Evolutionary conservation across 2,113 vertebrate genomes (phyloP).

Genomic region (Hypomesus transpacificus): DNA sequence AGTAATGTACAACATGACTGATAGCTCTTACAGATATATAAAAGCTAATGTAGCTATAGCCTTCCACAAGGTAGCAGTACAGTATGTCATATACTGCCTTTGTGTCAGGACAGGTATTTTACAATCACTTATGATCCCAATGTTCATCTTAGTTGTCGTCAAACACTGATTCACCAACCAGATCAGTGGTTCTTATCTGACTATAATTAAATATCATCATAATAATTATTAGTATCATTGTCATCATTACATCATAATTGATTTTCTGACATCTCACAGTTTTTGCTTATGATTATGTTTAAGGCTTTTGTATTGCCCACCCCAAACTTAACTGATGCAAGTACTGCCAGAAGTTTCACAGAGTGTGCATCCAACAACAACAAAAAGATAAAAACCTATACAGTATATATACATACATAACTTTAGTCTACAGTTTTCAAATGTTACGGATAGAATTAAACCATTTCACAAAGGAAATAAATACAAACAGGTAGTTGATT

Average conservation of each 20-base stretch:
- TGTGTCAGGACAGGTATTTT: constrained; percentile 57
- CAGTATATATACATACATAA: constrained; percentile 76
- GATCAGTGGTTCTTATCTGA: constrained; percentile 6
- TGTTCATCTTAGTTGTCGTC: constrained; percentile 45
- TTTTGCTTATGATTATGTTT: constrained; percentile 52
- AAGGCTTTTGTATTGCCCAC: constrained; percentile 64
- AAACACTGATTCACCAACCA: constrained; percentile 21
- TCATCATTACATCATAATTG: background rate
- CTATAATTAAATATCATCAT: constrained; percentile 1
- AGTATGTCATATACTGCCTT: constrained; percentile 63
- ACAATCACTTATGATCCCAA: constrained; percentile 70
- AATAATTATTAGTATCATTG: background rate
- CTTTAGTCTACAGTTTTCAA: constrained; percentile 67
- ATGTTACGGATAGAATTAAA: constrained; percentile 67
- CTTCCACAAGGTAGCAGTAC: constrained; percentile 57
- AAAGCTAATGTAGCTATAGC: constrained; percentile 67
- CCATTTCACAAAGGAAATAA: constrained; percentile 72
- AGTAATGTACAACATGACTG: constrained; percentile 65
- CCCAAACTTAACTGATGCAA: constrained; percentile 56
- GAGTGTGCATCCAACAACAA: constrained; percentile 63
- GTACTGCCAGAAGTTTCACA: constrained; percentile 48
- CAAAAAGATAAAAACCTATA: constrained; percentile 60
- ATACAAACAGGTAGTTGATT: constrained; percentile 63
- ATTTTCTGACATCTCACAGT: constrained; percentile 20
- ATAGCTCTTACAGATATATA: constrained; percentile 72